Evolutionary conservation across 2,888 invertebrate genomes (phyloP).

Genomic region (Machimus rusticus): DNA sequence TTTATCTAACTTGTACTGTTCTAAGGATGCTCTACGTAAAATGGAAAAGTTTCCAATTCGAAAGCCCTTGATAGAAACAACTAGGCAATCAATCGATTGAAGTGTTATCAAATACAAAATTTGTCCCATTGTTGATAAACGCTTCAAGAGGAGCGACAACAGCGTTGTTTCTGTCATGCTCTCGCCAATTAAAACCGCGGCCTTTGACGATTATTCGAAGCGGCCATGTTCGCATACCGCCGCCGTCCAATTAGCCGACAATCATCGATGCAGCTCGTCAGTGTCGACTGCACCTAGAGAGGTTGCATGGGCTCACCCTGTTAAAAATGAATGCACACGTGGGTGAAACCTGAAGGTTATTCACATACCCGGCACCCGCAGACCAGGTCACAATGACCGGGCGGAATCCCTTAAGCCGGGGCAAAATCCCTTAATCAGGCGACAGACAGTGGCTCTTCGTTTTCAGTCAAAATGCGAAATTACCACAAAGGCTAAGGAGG

Average conservation of each 20-base stretch:
- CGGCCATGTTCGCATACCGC: background rate
- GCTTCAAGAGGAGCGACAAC: background rate
- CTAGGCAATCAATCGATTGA: background rate
- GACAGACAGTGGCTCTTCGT: background rate
- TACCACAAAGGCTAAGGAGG: background rate
- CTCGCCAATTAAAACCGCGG: background rate
- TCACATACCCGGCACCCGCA: background rate
- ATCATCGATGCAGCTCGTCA: background rate
- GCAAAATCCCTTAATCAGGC: background rate
- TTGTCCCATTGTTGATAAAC: background rate
- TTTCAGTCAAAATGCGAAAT: background rate
- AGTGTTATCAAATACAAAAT: background rate
- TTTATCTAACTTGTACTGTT: too few relatives aligned
- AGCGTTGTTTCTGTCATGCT: background rate
- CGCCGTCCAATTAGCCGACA: background rate
- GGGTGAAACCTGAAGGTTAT: background rate
- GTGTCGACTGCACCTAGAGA: background rate
- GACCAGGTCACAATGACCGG: background rate
- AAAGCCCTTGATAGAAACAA: background rate
- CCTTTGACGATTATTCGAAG: background rate
- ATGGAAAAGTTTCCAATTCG: background rate
- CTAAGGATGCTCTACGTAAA: too few relatives aligned
- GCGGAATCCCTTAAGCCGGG: background rate
- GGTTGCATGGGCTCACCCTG: background rate
- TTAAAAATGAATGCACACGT: background rate